Conservation (phyloP, 2,888 invertebrate species). For the Luperina nickerlii region DNA sequence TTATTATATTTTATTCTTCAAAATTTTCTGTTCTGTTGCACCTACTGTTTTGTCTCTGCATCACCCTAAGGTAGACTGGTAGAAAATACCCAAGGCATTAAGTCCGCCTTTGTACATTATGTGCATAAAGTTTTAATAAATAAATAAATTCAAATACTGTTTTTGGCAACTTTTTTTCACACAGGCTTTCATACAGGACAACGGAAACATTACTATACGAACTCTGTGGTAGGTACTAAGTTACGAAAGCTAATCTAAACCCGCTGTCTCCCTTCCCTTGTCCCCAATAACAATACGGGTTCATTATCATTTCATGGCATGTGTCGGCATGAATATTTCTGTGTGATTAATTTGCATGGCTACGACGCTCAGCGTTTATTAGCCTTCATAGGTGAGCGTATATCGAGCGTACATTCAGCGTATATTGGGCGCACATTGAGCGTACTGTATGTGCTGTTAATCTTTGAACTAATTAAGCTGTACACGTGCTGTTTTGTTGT, state of each 20-base stretch:
- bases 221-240: not conserved
- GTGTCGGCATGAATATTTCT: conserved; percentile 89
- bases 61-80: too few relatives aligned
- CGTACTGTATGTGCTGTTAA: conserved; percentile 48
- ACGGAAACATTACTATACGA: not conserved
- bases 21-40: too few relatives aligned
- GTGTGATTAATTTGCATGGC: conserved; percentile 88
- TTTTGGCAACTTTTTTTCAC: not conserved
- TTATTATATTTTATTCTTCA: too few relatives aligned
- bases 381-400: conserved; percentile 74
- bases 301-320: conserved; percentile 89
- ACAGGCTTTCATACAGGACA: not conserved
- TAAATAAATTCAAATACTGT: too few relatives aligned
- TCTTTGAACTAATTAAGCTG: conserved; percentile 61
- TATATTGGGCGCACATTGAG: conserved; percentile 17
- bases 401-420: conserved; percentile 45
- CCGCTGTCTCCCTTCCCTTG: conserved; percentile 62
- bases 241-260: not conserved
- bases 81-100: too few relatives aligned
- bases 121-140: too few relatives aligned
- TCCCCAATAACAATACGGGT: conserved; percentile 76
- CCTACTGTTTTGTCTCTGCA: too few relatives aligned
- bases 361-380: conserved; percentile 80
- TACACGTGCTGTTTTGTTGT: conserved; percentile 34
- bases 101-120: too few relatives aligned